A percentile compares a stretch with the other conserved stretches of the same genome.
These are phyloP conservation scores for Theristicus caerulescens DNA, from an alignment of 2,113 vertebrate species.

Conservation along the genomic window DNA sequence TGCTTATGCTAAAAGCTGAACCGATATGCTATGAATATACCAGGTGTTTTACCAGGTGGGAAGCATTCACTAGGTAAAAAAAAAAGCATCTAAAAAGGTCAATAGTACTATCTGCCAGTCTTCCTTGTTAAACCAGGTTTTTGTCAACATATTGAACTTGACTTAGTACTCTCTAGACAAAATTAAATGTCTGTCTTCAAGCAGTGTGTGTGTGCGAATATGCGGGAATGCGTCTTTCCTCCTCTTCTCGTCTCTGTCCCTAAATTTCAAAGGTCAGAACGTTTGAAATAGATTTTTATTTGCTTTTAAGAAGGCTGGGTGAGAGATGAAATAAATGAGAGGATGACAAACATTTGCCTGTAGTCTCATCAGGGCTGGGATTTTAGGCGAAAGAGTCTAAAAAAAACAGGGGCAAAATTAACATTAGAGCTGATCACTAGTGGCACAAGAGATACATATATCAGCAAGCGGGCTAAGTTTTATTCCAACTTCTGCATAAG, in stretches of 20 bases:
- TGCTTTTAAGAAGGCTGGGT: background rate
- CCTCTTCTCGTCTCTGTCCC: background rate
- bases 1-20: background rate
- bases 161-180: background rate
- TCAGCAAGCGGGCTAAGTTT: background rate
- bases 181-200: background rate
- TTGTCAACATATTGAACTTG: background rate
- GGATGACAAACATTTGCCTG: background rate
- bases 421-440: background rate
- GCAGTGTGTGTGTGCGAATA: background rate
- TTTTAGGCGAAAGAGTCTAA: background rate
- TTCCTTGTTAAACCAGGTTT: background rate
- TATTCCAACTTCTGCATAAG: background rate
- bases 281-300: background rate
- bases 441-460: background rate
- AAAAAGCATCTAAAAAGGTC: background rate
- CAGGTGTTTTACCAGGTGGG: background rate
- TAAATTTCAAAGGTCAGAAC: background rate
- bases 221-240: background rate
- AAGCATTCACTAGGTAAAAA: background rate
- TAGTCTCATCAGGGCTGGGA: background rate
- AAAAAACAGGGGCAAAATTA: background rate
- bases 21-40: accelerated
- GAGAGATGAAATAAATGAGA: background rate
- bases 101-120: background rate